Evolutionary conservation across 2,797 vertebrate species (phyloP).

Genomic region (Phalanger gymnotis): DNA sequence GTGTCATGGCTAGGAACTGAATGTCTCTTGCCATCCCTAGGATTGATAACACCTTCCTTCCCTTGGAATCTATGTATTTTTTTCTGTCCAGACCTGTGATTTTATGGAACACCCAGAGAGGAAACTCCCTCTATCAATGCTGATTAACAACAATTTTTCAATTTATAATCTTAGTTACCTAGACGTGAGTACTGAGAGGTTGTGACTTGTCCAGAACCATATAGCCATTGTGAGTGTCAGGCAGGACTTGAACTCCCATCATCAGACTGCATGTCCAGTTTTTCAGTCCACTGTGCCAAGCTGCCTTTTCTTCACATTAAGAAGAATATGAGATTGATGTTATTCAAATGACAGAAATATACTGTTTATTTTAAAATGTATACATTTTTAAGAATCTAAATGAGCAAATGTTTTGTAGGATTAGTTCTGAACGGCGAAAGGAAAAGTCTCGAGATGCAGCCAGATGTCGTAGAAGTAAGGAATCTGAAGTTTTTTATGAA

Average conservation of each 20-base stretch:
- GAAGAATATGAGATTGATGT: constrained; percentile 59
- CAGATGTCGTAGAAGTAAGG: constrained; percentile 94
- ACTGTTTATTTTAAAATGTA: neutral
- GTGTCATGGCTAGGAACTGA: neutral
- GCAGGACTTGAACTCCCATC: neutral
- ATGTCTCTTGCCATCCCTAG: neutral
- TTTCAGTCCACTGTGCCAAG: neutral
- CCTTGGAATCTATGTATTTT: neutral
- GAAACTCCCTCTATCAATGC: neutral
- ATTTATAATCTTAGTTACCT: neutral
- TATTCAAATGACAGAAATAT: constrained; percentile 48
- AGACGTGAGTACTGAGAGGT: neutral
- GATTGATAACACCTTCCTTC: neutral
- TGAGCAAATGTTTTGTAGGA: constrained; percentile 84
- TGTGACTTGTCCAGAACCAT: neutral
- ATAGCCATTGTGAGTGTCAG: neutral
- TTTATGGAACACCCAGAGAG: neutral
- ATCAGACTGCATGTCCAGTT: neutral
- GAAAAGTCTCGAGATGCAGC: constrained; percentile 98
- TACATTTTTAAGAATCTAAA: neutral
- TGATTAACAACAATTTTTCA: neutral
- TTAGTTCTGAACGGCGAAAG: constrained; percentile 96
- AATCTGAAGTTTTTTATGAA: constrained; percentile 97
- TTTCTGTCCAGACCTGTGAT: neutral
- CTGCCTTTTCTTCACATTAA: constrained; percentile 3